Evolutionary conservation across 1,140 invertebrate species (phyloP).

Genomic region (Lethocerus indicus): DNA sequence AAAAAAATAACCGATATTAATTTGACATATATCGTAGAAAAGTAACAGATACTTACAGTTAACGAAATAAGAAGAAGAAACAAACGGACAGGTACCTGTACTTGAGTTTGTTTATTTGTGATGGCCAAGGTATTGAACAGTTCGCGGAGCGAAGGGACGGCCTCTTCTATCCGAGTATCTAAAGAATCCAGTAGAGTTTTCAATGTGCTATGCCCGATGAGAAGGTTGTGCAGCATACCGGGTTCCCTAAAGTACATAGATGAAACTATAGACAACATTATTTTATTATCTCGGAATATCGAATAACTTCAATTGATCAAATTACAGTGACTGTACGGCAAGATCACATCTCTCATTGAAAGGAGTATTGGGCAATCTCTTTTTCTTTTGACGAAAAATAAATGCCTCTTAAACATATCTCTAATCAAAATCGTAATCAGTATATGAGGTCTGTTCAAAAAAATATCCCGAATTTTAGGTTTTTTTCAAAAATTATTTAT

Average conservation of each 20-base stretch:
- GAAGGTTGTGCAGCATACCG: slow-evolving; percentile 8
- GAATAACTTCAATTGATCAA: no score
- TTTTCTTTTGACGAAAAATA: no score
- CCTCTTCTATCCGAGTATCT: slow-evolving; percentile 8
- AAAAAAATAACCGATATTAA: neutral
- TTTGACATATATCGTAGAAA: neutral
- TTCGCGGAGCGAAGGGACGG: slow-evolving; percentile 10
- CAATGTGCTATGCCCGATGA: slow-evolving; percentile 11
- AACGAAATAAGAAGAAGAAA: neutral
- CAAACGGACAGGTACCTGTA: neutral
- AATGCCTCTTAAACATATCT: no score
- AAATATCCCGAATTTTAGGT: no score
- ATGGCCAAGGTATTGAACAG: slow-evolving; percentile 14
- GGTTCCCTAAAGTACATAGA: slow-evolving; percentile 15
- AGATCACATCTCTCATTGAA: no score
- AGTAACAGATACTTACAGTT: neutral
- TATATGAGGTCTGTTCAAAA: no score
- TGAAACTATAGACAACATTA: no score
- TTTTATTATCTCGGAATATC: no score
- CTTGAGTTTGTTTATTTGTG: slow-evolving; percentile 7
- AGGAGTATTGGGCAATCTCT: no score
- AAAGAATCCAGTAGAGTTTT: slow-evolving; percentile 9
- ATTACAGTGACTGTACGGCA: no score
- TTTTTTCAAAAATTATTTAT: no score
- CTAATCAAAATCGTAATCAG: no score